Evolutionary conservation across 2,888 invertebrate genomes (phyloP), one percentile per base, ranked within the genome.

Genomic region (Labia minor): DNA sequence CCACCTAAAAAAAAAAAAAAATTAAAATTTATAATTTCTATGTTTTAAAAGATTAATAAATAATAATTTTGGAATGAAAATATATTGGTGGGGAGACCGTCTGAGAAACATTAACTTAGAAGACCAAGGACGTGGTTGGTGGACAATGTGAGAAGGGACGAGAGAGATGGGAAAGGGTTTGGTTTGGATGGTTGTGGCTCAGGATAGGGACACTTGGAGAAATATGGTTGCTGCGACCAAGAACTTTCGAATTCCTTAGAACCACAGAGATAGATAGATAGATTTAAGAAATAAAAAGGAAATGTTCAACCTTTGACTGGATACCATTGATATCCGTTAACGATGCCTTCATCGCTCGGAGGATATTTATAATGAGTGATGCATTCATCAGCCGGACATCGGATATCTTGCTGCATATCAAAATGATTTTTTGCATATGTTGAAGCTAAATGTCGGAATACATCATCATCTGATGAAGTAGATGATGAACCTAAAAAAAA

Each of bases 311-410:
- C 89, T 71, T 90, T 90, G 4, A 94, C 80, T 0, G 92, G 90
- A 77, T 94, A 95, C 94, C 94, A 95, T 67, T 89, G 90, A 0
- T 95, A 95, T 2, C 95, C 95, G 74, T 96, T 96, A 1, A 94
- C 95, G 72, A 95, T 95, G 10, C 96, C 96, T 76, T 92, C 86
- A 74, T 86, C 85, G 14, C 49, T 14, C 14, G 77, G 94, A 94
- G 63, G 87, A 83, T 1, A 75, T 8, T 26, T 8, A 8, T 26
- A 26, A 76, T 19, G 72, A 71, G 66, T 73, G n/a, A 61, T 18
- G 3, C 19, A 61, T 16, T 21, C 21, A 8, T 88, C 86, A 10
- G 86, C 83, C 75, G 89, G 89, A 79, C 92, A 92, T 3, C 91
- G 88, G 3, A 89, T 86, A 6, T 92, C 92, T 37, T 87, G 83